Base-by-base conservation (phyloP, 2,888 invertebrate species). In the Uropetala carovei region DNA sequence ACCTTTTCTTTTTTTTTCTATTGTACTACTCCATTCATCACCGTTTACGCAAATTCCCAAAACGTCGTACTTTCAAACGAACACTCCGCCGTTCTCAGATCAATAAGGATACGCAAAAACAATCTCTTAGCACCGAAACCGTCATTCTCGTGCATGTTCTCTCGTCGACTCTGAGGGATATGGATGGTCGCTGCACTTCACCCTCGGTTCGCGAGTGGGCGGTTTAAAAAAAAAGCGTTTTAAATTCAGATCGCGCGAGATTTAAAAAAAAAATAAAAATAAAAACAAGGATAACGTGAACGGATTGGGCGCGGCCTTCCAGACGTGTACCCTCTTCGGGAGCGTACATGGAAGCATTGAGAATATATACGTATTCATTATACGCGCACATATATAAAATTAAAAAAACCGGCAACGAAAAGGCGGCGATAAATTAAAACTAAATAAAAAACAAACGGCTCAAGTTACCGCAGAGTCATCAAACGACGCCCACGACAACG, bases 181-280 rank as follows among this genome's bases (percentile, higher is more conserved):
- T 83, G 83, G 30, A 83, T 5, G 16, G 56, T 57, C 56, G 83
- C 7, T 83, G 56, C 57, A 56, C 56, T 16, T 83, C 43, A 43
- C 43, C 43, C 1, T 83, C 14, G 56, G 18, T n/a, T n/a, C n/a
- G 18, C n/a, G 83, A 83, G 83, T 83, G 83, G 83, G 83, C 83
- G 57, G 11, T 10, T n/a, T n/a, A n/a, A n/a, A n/a, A 2, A 9
- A 14, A n/a, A 83, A n/a, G 57, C 14, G 27, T 11, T 83, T 83
- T 56, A 16, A 57, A 83, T 83, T 83, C 83, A 0, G 83, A 27
- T n/a, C 56, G 13, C 83, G 83, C 16, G n/a, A 7, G 43, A n/a
- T 43, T 43, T 3, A 43, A 43, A 43, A 43, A 43, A n/a, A n/a
- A n/a, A n/a, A n/a, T n/a, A n/a, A n/a, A n/a, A n/a, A n/a, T n/a